A percentile compares a stretch with the other conserved stretches of the same genome.
These are phyloP conservation scores for Oostethus manadensis DNA, from an alignment of 2,113 vertebrate genomes.

Conservation along the genomic window DNA sequence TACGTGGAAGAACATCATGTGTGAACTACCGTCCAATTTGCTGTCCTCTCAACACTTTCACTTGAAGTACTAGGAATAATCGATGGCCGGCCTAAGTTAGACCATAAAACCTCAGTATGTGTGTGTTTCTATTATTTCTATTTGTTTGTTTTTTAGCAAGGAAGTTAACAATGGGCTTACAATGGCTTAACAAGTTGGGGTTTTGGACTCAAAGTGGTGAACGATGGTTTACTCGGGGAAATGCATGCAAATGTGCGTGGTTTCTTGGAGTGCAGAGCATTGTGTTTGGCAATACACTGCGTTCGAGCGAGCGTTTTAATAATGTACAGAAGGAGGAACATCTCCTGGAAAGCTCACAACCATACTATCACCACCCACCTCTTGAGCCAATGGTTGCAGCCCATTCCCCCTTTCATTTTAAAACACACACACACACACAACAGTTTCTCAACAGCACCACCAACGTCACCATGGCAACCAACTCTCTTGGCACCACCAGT, in stretches of 20 bases:
- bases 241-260: background rate
- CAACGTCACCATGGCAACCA: conserved; percentile 67
- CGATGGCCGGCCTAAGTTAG: no score
- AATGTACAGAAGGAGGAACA: background rate
- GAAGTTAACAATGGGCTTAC: no score
- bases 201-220: background rate
- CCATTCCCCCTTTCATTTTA: conserved; percentile 29
- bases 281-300: background rate
- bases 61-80: no score
- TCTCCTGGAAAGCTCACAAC: background rate
- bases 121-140: no score
- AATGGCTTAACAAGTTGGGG: background rate
- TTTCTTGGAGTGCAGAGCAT: no score
- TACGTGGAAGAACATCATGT: background rate
- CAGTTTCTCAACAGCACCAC: conserved; percentile 33
- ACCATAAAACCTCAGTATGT: no score
- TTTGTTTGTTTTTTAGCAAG: no score
- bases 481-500: conserved; percentile 35
- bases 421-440: conserved; percentile 12
- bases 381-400: conserved; percentile 43
- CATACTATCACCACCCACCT: conserved; percentile 36
- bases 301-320: background rate
- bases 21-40: background rate
- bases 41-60: background rate
- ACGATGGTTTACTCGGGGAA: background rate